phyloP scores from a whole-genome alignment of 64 coral and sea anemone species.

The Platygyra sinensis region DNA sequence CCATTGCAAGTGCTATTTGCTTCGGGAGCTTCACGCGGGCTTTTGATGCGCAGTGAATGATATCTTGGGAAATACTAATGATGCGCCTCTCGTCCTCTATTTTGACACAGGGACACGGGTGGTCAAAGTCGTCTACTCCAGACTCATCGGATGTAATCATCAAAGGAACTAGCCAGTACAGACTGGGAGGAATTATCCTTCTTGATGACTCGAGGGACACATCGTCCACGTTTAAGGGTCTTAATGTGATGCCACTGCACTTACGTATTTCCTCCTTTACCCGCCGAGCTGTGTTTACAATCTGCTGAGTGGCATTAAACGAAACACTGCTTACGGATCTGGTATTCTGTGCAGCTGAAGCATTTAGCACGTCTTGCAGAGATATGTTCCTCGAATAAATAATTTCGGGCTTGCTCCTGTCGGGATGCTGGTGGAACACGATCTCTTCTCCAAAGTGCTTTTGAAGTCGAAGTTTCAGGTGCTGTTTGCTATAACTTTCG shows the following conservation, averaged over 20 bases:
- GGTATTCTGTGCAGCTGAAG: conserved; percentile 15
- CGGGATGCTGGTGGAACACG: conserved; percentile 45
- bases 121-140: conserved; percentile 23
- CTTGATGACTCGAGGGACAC: neutral
- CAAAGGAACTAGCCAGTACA: conserved; percentile 20
- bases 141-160: conserved; percentile 24
- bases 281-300: too few species aligned
- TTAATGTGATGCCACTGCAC: too few species aligned
- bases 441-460: conserved; percentile 15
- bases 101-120: neutral
- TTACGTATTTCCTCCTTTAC: neutral
- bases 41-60: neutral
- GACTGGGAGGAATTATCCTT: conserved; percentile 14
- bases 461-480: conserved; percentile 8
- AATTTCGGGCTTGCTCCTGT: conserved; percentile 46
- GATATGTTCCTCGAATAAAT: conserved; percentile 45
- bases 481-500: conserved; percentile 13
- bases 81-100: conserved; percentile 14
- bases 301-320: too few species aligned
- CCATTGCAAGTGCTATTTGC: conserved; percentile 9
- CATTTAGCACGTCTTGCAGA: conserved; percentile 55
- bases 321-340: neutral
- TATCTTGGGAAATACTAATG: conserved; percentile 35
- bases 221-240: neutral
- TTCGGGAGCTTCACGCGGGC: conserved; percentile 1